phyloP scores from a whole-genome alignment of 2,113 vertebrate genomes.

The Rhabdomys dilectus region DNA sequence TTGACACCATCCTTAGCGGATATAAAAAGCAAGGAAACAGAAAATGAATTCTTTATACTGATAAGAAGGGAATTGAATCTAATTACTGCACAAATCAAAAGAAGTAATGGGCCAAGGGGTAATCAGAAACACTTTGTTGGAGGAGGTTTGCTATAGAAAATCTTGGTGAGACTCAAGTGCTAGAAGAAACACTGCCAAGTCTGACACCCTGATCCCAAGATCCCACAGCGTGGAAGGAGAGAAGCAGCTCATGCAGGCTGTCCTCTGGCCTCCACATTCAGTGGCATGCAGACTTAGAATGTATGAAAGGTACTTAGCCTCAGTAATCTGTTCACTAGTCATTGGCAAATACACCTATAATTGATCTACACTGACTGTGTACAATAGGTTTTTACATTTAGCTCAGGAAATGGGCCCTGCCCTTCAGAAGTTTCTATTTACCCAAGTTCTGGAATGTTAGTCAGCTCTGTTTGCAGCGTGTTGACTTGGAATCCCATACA shows the following conservation, averaged over 20 bases:
- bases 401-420: constrained; percentile 57
- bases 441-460: constrained; percentile 72
- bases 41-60: constrained; percentile 46
- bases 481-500: constrained; percentile 67
- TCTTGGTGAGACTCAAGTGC: neutral
- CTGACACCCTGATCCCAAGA: neutral
- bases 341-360: constrained; percentile 36
- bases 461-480: constrained; percentile 71
- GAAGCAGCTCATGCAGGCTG: neutral
- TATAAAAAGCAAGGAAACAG: constrained; percentile 45
- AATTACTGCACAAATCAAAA: constrained; percentile 34
- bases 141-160: neutral
- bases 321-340: neutral
- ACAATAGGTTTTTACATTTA: constrained; percentile 63
- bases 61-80: constrained; percentile 2
- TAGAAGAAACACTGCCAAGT: neutral
- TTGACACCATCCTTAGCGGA: neutral
- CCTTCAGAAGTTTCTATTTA: constrained; percentile 68
- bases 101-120: neutral
- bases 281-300: neutral
- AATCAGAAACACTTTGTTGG: neutral
- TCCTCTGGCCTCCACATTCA: neutral
- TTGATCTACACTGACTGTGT: constrained; percentile 38
- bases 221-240: neutral
- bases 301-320: neutral